Conservation (phyloP, 2,888 invertebrate genomes). For the Eumacrocentrus americanus region DNA sequence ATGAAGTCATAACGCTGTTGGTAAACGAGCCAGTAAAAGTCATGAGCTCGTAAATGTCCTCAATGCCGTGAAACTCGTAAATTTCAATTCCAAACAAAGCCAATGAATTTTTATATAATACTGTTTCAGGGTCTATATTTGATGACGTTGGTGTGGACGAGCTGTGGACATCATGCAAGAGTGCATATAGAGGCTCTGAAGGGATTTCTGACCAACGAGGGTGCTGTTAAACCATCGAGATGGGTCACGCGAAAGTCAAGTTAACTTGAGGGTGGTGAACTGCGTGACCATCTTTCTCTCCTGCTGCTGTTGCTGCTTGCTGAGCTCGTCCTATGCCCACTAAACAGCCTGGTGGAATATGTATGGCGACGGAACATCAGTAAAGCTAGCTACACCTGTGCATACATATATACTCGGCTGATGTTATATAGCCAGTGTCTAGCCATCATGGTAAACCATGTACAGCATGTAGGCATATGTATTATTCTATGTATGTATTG, state of each 20-base stretch:
- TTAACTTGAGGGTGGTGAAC: slow-evolving; percentile 39
- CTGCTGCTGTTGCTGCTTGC: background rate
- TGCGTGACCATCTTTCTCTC: slow-evolving; percentile 33
- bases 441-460: slow-evolving; percentile 9
- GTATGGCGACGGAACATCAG: background rate
- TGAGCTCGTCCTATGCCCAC: background rate
- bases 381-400: slow-evolving; percentile 9
- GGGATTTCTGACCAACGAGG: slow-evolving; percentile 12
- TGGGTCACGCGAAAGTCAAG: slow-evolving; percentile 43
- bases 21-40: background rate
- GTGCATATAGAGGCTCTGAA: too few relatives aligned
- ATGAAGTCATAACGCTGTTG: background rate
- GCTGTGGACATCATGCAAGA: too few relatives aligned
- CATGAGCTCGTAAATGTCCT: background rate
- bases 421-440: slow-evolving; percentile 3
- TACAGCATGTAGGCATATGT: too few relatives aligned
- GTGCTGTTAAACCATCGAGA: slow-evolving; percentile 26
- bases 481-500: slow-evolving; percentile 13
- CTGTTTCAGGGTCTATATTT: too few relatives aligned
- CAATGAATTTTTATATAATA: background rate
- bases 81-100: background rate
- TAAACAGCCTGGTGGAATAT: background rate
- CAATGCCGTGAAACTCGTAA: background rate
- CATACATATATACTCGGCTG: slow-evolving; percentile 6
- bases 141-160: too few relatives aligned